Evolutionary conservation across 1,140 invertebrate genomes (phyloP).

Genomic region (Zaprionus nigranus): DNA sequence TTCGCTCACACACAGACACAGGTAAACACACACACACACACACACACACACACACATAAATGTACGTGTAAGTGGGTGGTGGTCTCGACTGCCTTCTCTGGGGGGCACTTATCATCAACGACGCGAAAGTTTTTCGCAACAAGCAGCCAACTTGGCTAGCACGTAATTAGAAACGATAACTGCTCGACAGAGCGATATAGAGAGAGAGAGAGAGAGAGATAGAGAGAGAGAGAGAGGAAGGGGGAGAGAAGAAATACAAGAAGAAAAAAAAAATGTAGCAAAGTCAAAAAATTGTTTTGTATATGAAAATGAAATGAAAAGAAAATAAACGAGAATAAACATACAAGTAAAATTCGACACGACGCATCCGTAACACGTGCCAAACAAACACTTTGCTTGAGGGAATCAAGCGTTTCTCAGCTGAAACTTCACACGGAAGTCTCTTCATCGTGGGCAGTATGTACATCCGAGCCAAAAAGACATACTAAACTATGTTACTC

Average conservation of each 20-base stretch:
- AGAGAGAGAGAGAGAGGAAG: neutral
- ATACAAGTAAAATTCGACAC: slow-evolving; percentile 15
- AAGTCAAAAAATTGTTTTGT: neutral
- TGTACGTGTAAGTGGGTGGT: slow-evolving; percentile 27
- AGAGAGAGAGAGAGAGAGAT: neutral
- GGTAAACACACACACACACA: neutral
- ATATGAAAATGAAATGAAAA: neutral
- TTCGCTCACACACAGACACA: neutral
- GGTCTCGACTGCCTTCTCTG: slow-evolving; percentile 6
- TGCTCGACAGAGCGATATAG: neutral
- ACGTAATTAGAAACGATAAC: slow-evolving; percentile 53
- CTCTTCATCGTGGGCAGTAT: neutral
- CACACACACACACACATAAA: neutral
- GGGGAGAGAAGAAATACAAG: too few relatives aligned
- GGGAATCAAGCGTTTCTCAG: neutral
- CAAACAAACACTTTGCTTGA: slow-evolving; percentile 12
- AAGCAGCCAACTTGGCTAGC: slow-evolving; percentile 28
- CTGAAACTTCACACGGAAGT: slow-evolving; percentile 9
- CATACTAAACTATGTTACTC: neutral
- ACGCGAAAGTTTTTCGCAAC: slow-evolving; percentile 38
- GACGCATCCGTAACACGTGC: slow-evolving; percentile 37
- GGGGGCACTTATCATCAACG: slow-evolving; percentile 27
- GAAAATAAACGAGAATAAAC: slow-evolving; percentile 9
- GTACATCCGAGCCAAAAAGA: neutral
- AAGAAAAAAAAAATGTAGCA: slow-evolving; percentile 9